Percentiles rank a stretch among this genome's conserved stretches.
Evolutionary conservation across 2,888 invertebrate species (phyloP).

Genomic region (Melieria omissa): DNA sequence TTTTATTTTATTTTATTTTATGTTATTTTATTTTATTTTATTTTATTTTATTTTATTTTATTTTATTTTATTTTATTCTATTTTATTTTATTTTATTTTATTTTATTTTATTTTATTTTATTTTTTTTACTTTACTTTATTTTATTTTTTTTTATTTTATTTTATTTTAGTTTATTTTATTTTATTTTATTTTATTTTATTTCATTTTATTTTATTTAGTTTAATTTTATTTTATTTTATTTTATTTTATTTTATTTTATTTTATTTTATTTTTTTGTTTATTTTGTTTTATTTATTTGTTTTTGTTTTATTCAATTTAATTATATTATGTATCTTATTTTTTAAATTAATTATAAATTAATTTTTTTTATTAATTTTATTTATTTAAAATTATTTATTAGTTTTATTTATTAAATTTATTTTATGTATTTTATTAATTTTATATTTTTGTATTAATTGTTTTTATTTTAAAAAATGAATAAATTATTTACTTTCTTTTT

Average conservation of each 20-base stretch:
- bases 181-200: conserved; percentile 4
- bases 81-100: background rate
- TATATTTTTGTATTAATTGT: no score
- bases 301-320: background rate
- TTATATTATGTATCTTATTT: no score
- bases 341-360: no score
- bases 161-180: background rate
- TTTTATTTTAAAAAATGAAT: no score
- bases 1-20: no score
- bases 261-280: background rate
- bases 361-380: no score
- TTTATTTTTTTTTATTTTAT: background rate
- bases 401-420: no score
- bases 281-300: background rate
- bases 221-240: conserved; percentile 1
- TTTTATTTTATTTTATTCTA: background rate
- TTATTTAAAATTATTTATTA: no score
- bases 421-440: no score
- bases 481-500: no score
- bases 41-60: no score
- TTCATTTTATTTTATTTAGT: background rate
- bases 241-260: conserved; percentile 4
- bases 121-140: background rate
- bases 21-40: no score
- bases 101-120: background rate